These are phyloP conservation scores for Stenotaenia linearis DNA, from an alignment of 2,888 invertebrate genomes.

Conservation along the genomic window DNA sequence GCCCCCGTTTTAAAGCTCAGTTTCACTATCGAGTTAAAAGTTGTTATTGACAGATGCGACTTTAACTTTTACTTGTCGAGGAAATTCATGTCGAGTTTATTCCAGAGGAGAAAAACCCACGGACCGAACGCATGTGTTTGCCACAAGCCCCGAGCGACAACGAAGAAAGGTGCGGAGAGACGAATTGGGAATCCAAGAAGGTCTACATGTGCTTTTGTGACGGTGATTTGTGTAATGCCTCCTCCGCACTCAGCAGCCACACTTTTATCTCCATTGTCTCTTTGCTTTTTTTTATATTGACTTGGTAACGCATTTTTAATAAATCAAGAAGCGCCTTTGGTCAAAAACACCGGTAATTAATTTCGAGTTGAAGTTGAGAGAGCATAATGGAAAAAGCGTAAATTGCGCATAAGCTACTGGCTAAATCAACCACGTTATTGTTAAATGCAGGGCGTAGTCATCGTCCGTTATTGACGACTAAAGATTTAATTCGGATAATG, in stretches of 20 bases:
- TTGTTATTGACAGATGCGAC: too few species aligned
- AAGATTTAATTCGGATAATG: not conserved
- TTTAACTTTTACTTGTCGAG: too few species aligned
- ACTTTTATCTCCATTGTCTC: not conserved
- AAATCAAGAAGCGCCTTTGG: not conserved
- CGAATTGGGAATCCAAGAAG: conserved; percentile 65
- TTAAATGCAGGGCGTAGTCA: too few species aligned
- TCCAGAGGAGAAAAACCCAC: conserved; percentile 44
- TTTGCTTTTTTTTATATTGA: too few species aligned
- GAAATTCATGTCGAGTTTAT: not conserved
- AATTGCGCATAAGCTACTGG: too few species aligned
- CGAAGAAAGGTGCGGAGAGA: conserved; percentile 83
- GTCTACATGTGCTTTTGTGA: conserved; percentile 87
- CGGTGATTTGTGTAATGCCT: conserved; percentile 76
- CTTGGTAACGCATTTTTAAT: not conserved
- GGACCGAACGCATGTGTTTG: conserved; percentile 79
- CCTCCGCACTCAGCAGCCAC: conserved; percentile 37
- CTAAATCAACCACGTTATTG: too few species aligned
- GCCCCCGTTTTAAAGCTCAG: too few species aligned
- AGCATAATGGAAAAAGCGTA: too few species aligned
- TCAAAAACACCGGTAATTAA: not conserved
- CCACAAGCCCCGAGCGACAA: conserved; percentile 80
- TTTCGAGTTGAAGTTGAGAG: not conserved
- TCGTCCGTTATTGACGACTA: too few species aligned
- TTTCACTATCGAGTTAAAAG: too few species aligned